Percentiles rank a stretch among this genome's conserved stretches.
phyloP scores from a whole-genome alignment of 2,888 invertebrate genomes.

The Blera fallax region DNA sequence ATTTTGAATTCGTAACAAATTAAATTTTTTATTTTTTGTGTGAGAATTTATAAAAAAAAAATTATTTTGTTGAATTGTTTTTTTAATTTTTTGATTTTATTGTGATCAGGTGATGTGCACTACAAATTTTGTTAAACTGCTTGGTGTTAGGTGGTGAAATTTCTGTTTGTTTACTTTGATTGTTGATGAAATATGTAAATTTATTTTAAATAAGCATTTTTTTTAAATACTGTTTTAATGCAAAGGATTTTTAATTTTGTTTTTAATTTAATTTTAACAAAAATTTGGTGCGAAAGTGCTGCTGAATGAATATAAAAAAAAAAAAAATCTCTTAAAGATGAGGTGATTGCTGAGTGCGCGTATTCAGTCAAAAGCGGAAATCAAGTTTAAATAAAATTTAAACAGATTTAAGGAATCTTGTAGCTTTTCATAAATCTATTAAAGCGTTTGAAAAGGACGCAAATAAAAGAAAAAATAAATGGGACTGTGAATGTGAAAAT shows the following conservation, averaged over 20 bases:
- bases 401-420: not conserved
- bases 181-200: conserved; percentile 28
- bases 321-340: not conserved
- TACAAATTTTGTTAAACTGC: conserved; percentile 29
- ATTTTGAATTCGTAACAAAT: conserved; percentile 53
- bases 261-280: not conserved
- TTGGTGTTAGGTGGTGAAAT: conserved; percentile 28
- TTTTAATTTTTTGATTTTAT: not conserved
- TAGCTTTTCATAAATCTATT: not conserved
- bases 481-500: not conserved
- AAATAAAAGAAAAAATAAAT: not conserved
- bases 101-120: conserved; percentile 41
- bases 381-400: not conserved
- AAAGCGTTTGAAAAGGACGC: not conserved
- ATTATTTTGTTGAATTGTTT: conserved; percentile 2
- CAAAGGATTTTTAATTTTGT: conserved; percentile 20
- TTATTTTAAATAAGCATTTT: conserved; percentile 17
- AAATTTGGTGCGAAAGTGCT: conserved; percentile 19
- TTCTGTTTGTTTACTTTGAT: not conserved
- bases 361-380: not conserved
- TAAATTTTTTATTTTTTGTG: conserved; percentile 22
- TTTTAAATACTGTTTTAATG: conserved; percentile 8
- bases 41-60: conserved; percentile 9
- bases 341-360: conserved; percentile 17
- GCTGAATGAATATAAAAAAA: not conserved